These are phyloP conservation scores for Saimiri boliviensis DNA, from an alignment of 2,113 vertebrate species.

Conservation along the genomic window DNA sequence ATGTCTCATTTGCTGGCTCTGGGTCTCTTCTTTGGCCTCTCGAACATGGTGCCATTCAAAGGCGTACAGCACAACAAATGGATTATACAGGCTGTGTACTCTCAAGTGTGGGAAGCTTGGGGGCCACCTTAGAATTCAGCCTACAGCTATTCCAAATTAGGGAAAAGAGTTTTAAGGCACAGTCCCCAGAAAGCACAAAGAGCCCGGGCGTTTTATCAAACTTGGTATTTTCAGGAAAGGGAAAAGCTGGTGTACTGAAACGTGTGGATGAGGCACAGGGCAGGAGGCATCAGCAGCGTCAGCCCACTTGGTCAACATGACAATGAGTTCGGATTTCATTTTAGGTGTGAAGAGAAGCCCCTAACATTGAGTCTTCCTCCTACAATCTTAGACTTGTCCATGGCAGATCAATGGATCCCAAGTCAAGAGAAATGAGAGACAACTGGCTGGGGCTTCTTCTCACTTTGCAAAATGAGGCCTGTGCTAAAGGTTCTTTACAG, in stretches of 20 bases:
- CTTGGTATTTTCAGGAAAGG: not conserved
- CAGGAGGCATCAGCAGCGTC: not conserved
- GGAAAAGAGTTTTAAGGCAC: not conserved
- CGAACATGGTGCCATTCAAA: no score
- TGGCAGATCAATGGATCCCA: not conserved
- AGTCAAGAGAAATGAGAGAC: not conserved
- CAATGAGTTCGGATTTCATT: not conserved
- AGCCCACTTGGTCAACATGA: not conserved
- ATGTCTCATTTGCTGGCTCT: no score
- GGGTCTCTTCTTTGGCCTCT: no score
- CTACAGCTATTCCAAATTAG: not conserved
- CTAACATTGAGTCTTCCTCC: not conserved
- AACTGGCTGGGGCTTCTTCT: not conserved
- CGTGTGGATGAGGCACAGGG: not conserved
- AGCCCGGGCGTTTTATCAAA: not conserved
- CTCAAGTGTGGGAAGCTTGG: not conserved
- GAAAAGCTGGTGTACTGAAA: not conserved
- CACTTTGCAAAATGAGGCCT: not conserved
- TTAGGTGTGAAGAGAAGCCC: not conserved
- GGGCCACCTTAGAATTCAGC: not conserved
- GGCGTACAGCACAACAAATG: no score
- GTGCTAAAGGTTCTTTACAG: not conserved
- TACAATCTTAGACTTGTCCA: not conserved
- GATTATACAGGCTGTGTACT: not conserved
- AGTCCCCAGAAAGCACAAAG: not conserved